Conservation (phyloP, 2,113 vertebrate genomes). For the Ceyx cyanopectus region DNA sequence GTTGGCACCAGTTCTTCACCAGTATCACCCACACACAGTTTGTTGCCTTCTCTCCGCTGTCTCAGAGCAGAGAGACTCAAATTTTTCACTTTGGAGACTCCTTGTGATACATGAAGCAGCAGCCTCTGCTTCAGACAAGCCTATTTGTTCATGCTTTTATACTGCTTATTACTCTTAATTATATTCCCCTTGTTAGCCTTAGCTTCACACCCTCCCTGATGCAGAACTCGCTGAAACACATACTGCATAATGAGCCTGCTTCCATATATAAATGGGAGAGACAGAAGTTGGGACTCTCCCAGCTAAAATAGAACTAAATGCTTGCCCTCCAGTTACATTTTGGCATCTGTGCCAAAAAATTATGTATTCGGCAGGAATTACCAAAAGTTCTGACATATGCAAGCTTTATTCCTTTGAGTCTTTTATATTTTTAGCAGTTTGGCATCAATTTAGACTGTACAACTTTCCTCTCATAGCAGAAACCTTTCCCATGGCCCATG, state of each 20-base stretch:
- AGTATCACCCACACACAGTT: rapidly evolving
- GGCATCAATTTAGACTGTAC: background rate
- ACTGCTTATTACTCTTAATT: constrained; percentile 7
- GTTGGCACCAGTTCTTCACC: background rate
- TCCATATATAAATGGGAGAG: background rate
- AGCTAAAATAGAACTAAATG: constrained; percentile 32
- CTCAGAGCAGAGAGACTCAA: background rate
- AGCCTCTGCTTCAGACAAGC: background rate
- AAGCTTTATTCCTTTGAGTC: background rate
- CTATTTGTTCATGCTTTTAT: constrained; percentile 1
- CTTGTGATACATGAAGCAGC: background rate
- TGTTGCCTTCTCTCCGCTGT: background rate
- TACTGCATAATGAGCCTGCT: background rate
- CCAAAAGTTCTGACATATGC: background rate
- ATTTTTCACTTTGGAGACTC: background rate
- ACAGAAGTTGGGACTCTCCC: constrained; percentile 31
- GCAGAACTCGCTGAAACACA: background rate
- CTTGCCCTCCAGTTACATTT: constrained; percentile 23
- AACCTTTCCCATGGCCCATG: background rate
- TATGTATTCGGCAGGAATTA: constrained; percentile 25
- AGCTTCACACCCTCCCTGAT: constrained; percentile 21
- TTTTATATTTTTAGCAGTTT: background rate
- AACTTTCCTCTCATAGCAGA: background rate
- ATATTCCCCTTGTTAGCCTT: background rate
- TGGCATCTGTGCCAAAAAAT: constrained; percentile 30